Conservation (phyloP, 2,797 vertebrate species). For the Tragopan temminckii region DNA sequence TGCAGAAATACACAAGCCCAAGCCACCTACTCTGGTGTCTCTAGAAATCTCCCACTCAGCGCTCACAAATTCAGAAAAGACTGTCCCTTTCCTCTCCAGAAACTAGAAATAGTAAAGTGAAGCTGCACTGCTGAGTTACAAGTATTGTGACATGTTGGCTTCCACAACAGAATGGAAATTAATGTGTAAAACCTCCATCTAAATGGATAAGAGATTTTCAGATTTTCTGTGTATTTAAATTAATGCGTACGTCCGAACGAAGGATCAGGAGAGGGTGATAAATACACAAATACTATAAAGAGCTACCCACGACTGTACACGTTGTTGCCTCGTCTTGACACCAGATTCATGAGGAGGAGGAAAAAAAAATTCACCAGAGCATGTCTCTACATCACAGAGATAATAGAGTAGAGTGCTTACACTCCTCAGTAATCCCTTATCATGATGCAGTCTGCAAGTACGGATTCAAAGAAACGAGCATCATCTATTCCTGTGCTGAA, state of each 20-base stretch:
- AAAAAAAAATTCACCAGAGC: background rate
- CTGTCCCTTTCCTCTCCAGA: slow-evolving; percentile 47
- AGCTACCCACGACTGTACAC: background rate
- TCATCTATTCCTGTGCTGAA: background rate
- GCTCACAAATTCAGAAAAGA: slow-evolving; percentile 57
- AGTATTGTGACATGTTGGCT: background rate
- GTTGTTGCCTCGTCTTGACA: background rate
- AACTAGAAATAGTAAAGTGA: slow-evolving; percentile 60
- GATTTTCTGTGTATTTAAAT: background rate
- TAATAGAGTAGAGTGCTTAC: background rate
- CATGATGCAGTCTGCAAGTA: background rate
- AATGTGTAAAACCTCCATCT: background rate
- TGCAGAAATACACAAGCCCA: slow-evolving; percentile 61
- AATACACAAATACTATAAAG: background rate
- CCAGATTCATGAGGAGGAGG: background rate
- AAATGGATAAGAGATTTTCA: background rate
- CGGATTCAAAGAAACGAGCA: background rate
- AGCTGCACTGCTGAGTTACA: slow-evolving; percentile 15
- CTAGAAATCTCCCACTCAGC: slow-evolving; percentile 69
- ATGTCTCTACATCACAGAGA: background rate
- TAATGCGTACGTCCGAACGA: background rate
- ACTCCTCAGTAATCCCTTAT: background rate
- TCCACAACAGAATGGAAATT: background rate
- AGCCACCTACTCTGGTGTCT: slow-evolving; percentile 70
- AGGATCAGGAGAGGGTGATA: background rate